Evolutionary conservation across 2,888 invertebrate genomes (phyloP), one percentile per base, ranked within the genome.

Genomic region (Stenichneumon culpator): DNA sequence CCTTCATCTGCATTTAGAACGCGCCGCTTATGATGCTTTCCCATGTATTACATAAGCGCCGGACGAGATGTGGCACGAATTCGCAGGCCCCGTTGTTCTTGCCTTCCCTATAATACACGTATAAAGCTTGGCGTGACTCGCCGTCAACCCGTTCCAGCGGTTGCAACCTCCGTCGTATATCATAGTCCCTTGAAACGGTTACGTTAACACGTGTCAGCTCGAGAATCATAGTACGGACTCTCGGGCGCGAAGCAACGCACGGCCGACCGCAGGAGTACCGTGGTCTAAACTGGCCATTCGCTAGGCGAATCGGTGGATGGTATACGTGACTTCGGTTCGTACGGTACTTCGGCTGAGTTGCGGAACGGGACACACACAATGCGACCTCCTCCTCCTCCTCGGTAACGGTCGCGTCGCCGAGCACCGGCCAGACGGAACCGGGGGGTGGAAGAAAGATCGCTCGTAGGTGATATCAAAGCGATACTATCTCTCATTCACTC

Each of bases 121-220:
- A 63, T 60, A 54, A n/a, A 74, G 73, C 28, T 83, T 84, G 47
- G 69, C 69, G 74, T 82, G 73, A 69, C 50, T 73, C 54, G 25
- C 44, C 44, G 60, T 84, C 72, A 32, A 78, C 44, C 65, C 39
- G 44, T 54, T 67, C 52, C 50, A 63, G 77, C 32, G 54, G 44
- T 65, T 22, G 67, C 63, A 63, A 63, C 28, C 63, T 32, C 25
- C 72, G 14, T 79, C 73, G 50, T 84, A 82, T 47, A 74, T 84
- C 82, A 84, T 84, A 68, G 65, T 65, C 78, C 74, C 50, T 57
- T 47, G 74, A 79, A 85, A 83, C 82, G 82, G 80, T 85, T 79
- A 70, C 85, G 82, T 85, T 79, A 83, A 86, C 83, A 83, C 85
- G 78, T 85, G 86, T 86, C 86, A 81, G 57, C 32, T 22, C 39